Conservation (phyloP, 2,888 invertebrate genomes). For the Leptopterna dolabrata region DNA sequence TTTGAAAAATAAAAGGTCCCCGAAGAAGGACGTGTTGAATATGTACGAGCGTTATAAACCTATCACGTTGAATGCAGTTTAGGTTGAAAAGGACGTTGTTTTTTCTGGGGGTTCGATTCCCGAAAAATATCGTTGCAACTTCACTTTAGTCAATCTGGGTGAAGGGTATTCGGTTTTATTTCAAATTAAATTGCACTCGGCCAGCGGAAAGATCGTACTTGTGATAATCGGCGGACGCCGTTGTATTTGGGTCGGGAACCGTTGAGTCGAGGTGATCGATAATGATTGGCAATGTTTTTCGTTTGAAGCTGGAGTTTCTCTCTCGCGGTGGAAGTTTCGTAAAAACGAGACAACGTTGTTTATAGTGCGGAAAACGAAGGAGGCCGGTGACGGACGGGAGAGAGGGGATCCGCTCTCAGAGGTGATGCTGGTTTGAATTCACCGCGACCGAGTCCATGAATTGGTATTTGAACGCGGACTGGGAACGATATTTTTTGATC, state of each 20-base stretch:
- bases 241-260: constrained; percentile 25
- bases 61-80: neutral
- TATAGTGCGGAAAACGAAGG: neutral
- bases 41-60: constrained; percentile 21
- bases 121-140: neutral
- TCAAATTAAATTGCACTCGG: constrained; percentile 19
- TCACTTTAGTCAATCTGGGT: neutral
- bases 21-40: constrained; percentile 8
- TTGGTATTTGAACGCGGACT: too few relatives aligned
- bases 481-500: too few relatives aligned
- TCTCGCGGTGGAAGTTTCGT: neutral
- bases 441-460: too few relatives aligned
- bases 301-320: neutral
- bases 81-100: neutral
- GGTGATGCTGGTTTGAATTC: too few relatives aligned
- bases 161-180: neutral
- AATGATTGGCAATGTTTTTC: constrained; percentile 26
- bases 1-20: neutral
- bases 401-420: too few relatives aligned
- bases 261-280: constrained; percentile 14
- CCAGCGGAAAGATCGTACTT: constrained; percentile 21
- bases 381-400: too few relatives aligned
- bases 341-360: constrained; percentile 13
- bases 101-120: neutral
- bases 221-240: neutral